A percentile compares a stretch with the other conserved stretches of the same genome.
Evolutionary conservation across 2,888 invertebrate species (phyloP).

Genomic region (Subacronicta megacephala): DNA sequence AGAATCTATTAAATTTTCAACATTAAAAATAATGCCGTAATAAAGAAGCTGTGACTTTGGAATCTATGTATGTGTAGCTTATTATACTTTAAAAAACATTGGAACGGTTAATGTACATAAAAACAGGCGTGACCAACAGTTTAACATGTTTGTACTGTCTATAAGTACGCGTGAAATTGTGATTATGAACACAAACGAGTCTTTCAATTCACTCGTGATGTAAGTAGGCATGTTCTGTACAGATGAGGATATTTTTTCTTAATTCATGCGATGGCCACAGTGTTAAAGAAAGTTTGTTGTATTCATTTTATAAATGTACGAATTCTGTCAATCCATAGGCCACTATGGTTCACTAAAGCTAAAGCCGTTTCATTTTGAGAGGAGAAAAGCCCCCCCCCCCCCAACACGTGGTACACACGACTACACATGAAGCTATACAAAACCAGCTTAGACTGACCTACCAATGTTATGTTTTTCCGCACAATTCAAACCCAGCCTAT

Average conservation of each 20-base stretch:
- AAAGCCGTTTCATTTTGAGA: no score
- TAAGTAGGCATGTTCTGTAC: no score
- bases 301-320: no score
- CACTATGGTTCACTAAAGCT: no score
- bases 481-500: no score
- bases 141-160: slow-evolving; percentile 81
- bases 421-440: no score
- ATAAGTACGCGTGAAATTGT: slow-evolving; percentile 86
- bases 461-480: no score
- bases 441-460: no score
- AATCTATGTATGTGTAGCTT: slow-evolving; percentile 19
- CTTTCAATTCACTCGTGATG: slow-evolving; percentile 61
- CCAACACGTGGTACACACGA: no score
- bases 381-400: no score
- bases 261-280: not conserved
- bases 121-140: slow-evolving; percentile 82
- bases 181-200: slow-evolving; percentile 80
- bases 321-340: no score
- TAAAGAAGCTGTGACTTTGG: slow-evolving; percentile 23
- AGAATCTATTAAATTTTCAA: slow-evolving; percentile 17
- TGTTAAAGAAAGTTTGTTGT: no score
- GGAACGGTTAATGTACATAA: slow-evolving; percentile 62
- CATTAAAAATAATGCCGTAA: slow-evolving; percentile 7
- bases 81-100: slow-evolving; percentile 46
- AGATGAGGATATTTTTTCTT: slow-evolving; percentile 44